Conservation (phyloP, 2,113 vertebrate species). For the Halcyon malimbica region DNA sequence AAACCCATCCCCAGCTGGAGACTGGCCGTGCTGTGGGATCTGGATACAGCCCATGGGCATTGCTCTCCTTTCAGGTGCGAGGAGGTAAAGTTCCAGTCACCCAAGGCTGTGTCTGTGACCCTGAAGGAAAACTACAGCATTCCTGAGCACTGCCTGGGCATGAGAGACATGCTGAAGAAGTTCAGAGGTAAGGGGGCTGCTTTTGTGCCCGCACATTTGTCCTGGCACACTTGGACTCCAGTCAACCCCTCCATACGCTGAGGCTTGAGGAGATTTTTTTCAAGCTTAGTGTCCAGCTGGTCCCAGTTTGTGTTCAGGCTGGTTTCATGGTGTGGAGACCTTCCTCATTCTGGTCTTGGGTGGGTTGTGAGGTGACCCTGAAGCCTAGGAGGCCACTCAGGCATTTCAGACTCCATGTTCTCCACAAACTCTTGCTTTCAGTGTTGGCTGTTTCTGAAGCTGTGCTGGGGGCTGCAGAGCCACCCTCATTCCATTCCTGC, state of each 20-base stretch:
- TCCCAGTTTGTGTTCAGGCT: neutral
- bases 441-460: neutral
- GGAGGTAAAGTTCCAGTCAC: neutral
- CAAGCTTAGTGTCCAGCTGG: neutral
- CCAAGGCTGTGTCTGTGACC: neutral
- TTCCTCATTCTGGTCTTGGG: neutral
- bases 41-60: neutral
- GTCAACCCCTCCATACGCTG: neutral
- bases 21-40: neutral
- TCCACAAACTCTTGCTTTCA: neutral
- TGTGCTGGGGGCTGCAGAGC: neutral
- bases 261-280: neutral
- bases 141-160: conserved; percentile 22
- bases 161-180: conserved; percentile 65
- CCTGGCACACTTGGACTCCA: neutral
- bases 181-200: conserved; percentile 44
- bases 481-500: neutral
- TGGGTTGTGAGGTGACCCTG: neutral
- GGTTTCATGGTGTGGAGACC: neutral
- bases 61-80: conserved; percentile 23
- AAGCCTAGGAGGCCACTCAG: neutral
- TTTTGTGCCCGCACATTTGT: neutral
- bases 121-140: conserved; percentile 62
- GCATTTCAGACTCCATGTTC: neutral
- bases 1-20: accelerated